Conservation (phyloP, 2,888 invertebrate genomes). For the Pheosia gnoma region DNA sequence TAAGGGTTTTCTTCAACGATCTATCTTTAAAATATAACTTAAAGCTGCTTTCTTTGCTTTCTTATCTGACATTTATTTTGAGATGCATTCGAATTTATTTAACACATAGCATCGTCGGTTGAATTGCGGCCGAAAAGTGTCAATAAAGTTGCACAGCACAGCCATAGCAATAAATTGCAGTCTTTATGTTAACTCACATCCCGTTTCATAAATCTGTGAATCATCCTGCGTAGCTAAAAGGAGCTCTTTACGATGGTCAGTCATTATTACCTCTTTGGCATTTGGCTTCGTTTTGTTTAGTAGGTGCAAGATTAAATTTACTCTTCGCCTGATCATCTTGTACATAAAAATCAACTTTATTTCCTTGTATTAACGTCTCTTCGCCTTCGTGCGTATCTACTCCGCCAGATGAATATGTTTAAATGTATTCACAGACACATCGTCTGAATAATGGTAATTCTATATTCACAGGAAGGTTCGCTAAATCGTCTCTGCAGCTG, state of each 20-base stretch:
- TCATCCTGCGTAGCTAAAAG: constrained; percentile 37
- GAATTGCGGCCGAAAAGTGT: constrained; percentile 29
- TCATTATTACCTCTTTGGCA: constrained; percentile 57
- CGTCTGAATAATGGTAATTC: constrained; percentile 52
- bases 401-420: constrained; percentile 15
- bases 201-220: constrained; percentile 54
- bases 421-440: constrained; percentile 32
- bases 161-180: constrained; percentile 36
- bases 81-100: constrained; percentile 1
- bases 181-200: constrained; percentile 50
- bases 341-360: constrained; percentile 25
- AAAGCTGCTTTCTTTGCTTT: too few species aligned
- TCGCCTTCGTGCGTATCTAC: constrained; percentile 7
- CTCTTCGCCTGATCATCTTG: constrained; percentile 6
- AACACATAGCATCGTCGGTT: constrained; percentile 15
- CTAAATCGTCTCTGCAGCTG: constrained; percentile 40
- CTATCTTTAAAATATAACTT: too few species aligned
- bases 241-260: constrained; percentile 47
- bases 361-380: constrained; percentile 13
- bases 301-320: constrained; percentile 28
- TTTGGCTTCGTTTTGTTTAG: constrained; percentile 50
- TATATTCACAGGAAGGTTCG: constrained; percentile 45
- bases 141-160: constrained; percentile 29
- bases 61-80: too few species aligned
- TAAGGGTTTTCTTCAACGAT: too few species aligned